Base-by-base conservation (phyloP, 53 echinoderm and acorn worm species). In the Luidia sarsii region DNA sequence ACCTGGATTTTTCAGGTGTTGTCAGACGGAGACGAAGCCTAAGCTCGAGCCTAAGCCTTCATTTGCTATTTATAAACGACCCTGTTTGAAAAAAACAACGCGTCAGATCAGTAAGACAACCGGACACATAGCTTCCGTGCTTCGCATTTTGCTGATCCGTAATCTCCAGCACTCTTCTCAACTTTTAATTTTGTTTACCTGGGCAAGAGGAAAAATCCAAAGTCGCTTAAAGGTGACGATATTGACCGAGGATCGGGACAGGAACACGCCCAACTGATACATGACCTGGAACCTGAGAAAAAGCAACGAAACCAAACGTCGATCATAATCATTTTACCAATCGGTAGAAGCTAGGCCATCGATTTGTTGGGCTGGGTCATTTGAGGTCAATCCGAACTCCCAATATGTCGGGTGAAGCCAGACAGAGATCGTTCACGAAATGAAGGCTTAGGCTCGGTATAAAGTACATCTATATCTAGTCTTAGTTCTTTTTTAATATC, bases 241-340 rank as follows among this genome's bases (percentile, higher is more conserved):
- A 16, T 80, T 81, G 21, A 90, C 81, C 3, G 85, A 81, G 13
- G 90, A 85, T 22, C 90, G 60, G 34, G 90, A 90, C 21, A 86
- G 60, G 81, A 90, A 90, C 39, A 90, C 90, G 56, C 86, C 85
- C 6, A 86, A 22, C 50, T 90, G 90, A 50, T 90, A 90, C 22
- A 79, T 21, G 7, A 90, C 85, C 23, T 90, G 90, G 59, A 79
- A 90, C 90, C 90, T 90, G 49, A 3, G n/a, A n/a, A n/a, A 39
- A 3, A 7, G 50, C 20, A 13, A 1, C 4, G 20, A 49, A 49
- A 11, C 16, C 50, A 49, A 49, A 49, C 20, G 16, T 49, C 50
- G 20, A 3, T 18, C 16, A 7, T 16, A 3, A 49, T 1, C 16
- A 20, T 49, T 18, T 49, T 49, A 18, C 50, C 20, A 0, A n/a